phyloP scores from a whole-genome alignment of 2,113 vertebrate genomes.

The Progne subis region DNA sequence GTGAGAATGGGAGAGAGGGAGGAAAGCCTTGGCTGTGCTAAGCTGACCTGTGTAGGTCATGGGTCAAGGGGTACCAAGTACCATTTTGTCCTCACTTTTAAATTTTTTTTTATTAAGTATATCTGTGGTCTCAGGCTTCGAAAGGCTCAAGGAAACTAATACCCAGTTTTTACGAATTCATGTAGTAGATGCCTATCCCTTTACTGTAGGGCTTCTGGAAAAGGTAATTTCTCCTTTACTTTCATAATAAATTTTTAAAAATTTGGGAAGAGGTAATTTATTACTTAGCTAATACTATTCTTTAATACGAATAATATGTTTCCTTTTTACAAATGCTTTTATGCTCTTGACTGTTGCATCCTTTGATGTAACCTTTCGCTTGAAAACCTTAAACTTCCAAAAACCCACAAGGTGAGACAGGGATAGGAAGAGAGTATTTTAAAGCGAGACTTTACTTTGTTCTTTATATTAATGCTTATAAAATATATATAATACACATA shows the following conservation, averaged over 20 bases:
- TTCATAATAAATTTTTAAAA: not conserved
- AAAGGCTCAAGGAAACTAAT: not conserved
- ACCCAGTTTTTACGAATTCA: not conserved
- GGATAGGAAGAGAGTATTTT: not conserved
- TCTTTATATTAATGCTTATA: not conserved
- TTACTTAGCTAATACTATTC: not conserved
- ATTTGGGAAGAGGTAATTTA: not conserved
- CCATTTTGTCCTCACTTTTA: fast-evolving
- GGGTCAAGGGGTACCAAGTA: not conserved
- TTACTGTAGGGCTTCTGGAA: not conserved
- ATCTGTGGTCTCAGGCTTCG: not conserved
- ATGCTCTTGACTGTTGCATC: not conserved
- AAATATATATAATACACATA: not conserved
- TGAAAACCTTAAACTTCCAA: not conserved
- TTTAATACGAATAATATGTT: not conserved
- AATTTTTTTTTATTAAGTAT: no score
- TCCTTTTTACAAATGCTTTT: not conserved
- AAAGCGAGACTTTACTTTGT: not conserved
- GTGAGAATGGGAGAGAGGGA: not conserved
- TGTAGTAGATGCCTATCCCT: not conserved
- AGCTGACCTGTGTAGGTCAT: not conserved
- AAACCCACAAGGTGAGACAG: not conserved
- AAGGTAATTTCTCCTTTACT: not conserved
- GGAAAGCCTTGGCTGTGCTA: not conserved
- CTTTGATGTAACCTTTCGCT: not conserved